These are phyloP conservation scores for Drosophila acutilabella DNA, from an alignment of 2,888 invertebrate genomes.

Conservation along the genomic window DNA sequence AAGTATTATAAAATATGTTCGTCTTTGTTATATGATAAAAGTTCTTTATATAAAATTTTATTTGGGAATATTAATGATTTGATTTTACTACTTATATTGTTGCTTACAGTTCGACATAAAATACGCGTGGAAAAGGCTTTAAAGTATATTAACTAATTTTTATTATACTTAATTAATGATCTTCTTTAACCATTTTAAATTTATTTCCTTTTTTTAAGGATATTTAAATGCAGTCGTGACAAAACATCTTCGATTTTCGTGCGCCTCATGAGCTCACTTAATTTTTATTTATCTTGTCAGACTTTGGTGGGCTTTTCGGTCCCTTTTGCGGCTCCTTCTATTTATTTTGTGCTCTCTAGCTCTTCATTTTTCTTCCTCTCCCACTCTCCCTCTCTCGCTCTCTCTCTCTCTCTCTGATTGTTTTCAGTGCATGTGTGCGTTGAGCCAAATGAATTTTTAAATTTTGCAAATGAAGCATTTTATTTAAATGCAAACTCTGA, in stretches of 20 bases:
- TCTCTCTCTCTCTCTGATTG: background rate
- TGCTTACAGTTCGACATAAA: no score
- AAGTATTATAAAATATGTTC: no score
- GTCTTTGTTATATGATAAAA: no score
- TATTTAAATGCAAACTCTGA: slow-evolving; percentile 44
- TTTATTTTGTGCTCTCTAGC: slow-evolving; percentile 11
- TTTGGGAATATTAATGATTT: no score
- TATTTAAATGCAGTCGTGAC: background rate
- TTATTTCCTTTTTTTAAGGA: background rate
- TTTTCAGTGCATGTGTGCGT: slow-evolving; percentile 15
- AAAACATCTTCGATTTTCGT: background rate
- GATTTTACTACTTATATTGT: no score
- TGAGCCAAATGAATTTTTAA: slow-evolving; percentile 60
- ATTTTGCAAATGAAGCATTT: slow-evolving; percentile 63
- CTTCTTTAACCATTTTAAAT: background rate
- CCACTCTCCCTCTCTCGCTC: background rate
- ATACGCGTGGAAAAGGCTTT: no score
- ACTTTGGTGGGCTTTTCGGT: background rate
- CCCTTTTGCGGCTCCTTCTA: slow-evolving; percentile 7
- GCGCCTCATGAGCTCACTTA: slow-evolving; percentile 6
- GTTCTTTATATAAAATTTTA: no score
- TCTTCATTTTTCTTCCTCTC: slow-evolving; percentile 5
- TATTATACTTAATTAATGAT: background rate
- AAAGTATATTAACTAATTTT: background rate
- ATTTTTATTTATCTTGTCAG: slow-evolving; percentile 24